phyloP scores from a whole-genome alignment of 1,140 invertebrate genomes.

The Carposina sasakii region DNA sequence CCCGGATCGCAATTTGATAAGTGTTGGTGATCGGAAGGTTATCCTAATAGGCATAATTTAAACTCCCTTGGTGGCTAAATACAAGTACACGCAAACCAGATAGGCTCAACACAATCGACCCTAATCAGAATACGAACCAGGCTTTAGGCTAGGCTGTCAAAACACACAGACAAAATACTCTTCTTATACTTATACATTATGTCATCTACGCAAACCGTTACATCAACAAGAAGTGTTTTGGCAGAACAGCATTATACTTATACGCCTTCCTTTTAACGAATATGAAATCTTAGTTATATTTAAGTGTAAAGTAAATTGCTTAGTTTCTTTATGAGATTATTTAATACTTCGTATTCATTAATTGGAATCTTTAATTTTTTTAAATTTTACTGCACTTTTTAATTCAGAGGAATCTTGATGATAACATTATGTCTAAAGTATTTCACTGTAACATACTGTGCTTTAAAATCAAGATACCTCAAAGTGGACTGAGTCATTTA shows the following conservation, averaged over 20 bases:
- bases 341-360: conserved; percentile 27
- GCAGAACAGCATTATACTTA: conserved; percentile 58
- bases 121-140: too few species aligned
- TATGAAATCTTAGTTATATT: conserved; percentile 1
- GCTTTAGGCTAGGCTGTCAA: conserved; percentile 63
- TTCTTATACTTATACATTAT: background rate
- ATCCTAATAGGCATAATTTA: too few species aligned
- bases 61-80: too few species aligned
- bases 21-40: too few species aligned
- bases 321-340: background rate
- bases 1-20: too few species aligned
- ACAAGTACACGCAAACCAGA: too few species aligned
- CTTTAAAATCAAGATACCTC: conserved; percentile 54
- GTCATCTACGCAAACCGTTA: background rate
- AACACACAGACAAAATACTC: conserved; percentile 35
- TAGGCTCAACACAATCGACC: too few species aligned
- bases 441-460: conserved; percentile 10
- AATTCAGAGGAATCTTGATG: conserved; percentile 59
- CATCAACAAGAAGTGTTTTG: conserved; percentile 39
- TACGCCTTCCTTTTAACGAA: conserved; percentile 28
- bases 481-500: conserved; percentile 62
- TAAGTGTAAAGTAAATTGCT: background rate
- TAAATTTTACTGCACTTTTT: conserved; percentile 67
- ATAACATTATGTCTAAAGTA: conserved; percentile 9
- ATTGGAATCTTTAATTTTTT: conserved; percentile 55